Evolutionary conservation across 2,888 invertebrate species (phyloP).

Genomic region (Eilema griseolum): DNA sequence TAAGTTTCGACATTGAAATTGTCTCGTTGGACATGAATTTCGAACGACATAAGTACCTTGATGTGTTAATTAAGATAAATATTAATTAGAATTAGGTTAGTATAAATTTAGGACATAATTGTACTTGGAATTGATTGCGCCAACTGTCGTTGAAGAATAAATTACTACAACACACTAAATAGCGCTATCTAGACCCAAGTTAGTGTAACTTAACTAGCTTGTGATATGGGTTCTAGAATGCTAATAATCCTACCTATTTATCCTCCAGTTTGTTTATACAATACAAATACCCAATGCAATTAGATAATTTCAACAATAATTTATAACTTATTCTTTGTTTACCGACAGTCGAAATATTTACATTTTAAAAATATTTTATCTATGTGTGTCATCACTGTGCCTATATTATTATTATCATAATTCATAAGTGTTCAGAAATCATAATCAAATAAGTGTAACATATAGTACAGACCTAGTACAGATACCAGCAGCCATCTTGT

Average conservation of each 20-base stretch:
- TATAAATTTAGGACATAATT: slow-evolving; percentile 7
- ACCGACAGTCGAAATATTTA: too few relatives aligned
- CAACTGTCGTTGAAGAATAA: too few relatives aligned
- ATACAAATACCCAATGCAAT: too few relatives aligned
- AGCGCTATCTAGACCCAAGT: neutral
- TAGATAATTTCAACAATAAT: neutral
- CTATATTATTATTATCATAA: too few relatives aligned
- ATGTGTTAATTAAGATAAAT: slow-evolving; percentile 14
- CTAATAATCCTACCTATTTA: neutral
- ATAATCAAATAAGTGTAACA: neutral
- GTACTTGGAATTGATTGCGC: neutral
- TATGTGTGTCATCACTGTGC: too few relatives aligned
- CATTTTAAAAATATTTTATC: neutral
- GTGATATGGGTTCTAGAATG: neutral
- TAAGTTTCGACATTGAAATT: slow-evolving; percentile 33
- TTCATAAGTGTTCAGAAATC: neutral
- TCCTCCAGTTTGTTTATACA: too few relatives aligned
- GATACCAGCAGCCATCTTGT: too few relatives aligned
- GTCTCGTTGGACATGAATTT: slow-evolving; percentile 14
- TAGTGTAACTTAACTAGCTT: neutral
- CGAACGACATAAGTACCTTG: slow-evolving; percentile 26
- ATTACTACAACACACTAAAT: too few relatives aligned
- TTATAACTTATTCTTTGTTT: neutral
- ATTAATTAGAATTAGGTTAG: neutral
- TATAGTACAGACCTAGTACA: too few relatives aligned